Percentiles rank a stretch among this genome's conserved stretches.
Conservation (phyloP, 2,113 vertebrate genomes). For the Alexandromys fortis region DNA sequence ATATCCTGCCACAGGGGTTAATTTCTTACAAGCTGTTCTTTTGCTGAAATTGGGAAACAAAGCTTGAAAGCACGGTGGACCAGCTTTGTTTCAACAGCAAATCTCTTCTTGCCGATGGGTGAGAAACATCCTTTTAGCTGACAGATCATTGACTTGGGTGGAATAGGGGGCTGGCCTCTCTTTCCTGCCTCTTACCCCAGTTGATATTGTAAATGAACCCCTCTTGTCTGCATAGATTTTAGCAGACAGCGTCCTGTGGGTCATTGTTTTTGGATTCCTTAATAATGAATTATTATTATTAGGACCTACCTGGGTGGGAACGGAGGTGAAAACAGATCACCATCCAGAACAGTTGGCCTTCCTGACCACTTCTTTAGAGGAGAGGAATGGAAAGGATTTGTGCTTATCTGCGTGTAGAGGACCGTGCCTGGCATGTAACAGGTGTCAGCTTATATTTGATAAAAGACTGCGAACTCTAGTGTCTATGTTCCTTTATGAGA, state of each 20-base stretch:
- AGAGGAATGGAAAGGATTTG: background rate
- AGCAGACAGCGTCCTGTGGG: background rate
- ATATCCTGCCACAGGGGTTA: conserved; percentile 56
- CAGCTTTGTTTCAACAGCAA: conserved; percentile 40
- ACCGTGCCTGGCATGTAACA: background rate
- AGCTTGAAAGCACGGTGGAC: conserved; percentile 24
- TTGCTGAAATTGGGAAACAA: conserved; percentile 61
- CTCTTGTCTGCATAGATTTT: background rate
- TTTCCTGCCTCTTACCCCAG: background rate
- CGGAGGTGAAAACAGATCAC: background rate
- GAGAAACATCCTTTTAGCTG: conserved; percentile 31
- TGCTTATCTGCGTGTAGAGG: background rate
- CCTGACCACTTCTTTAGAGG: background rate
- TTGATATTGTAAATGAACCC: background rate
- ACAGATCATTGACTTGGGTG: background rate
- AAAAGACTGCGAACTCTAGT: background rate
- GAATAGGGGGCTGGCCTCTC: conserved; percentile 50
- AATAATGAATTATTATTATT: no score
- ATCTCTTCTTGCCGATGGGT: conserved; percentile 31
- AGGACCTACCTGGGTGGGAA: background rate
- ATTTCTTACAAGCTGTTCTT: conserved; percentile 55
- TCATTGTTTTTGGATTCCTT: background rate
- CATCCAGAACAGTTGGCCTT: background rate
- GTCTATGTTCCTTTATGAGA: background rate
- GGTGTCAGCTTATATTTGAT: background rate